Evolutionary conservation across 2,113 vertebrate genomes (phyloP).

Genomic region (Cynocephalus volans): DNA sequence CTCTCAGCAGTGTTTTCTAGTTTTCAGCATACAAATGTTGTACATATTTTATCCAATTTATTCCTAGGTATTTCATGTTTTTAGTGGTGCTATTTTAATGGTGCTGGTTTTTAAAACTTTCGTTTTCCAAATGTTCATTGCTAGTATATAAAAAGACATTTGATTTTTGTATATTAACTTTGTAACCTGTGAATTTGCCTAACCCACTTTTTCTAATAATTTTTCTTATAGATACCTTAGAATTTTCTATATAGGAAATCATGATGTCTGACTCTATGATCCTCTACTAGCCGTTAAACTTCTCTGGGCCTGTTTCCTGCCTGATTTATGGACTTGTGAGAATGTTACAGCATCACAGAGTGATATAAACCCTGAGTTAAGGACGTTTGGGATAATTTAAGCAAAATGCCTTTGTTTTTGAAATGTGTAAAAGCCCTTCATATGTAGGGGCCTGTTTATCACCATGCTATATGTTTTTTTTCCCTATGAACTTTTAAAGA

Average conservation of each 20-base stretch:
- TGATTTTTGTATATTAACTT: conserved; percentile 1
- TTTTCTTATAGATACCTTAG: conserved; percentile 1
- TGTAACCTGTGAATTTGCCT: conserved; percentile 51
- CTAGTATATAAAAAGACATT: background rate
- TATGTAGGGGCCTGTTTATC: background rate
- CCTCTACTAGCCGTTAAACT: background rate
- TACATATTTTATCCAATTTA: background rate
- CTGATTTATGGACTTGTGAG: background rate
- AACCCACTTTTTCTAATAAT: background rate
- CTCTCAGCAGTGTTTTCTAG: conserved; percentile 16
- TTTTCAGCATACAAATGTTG: background rate
- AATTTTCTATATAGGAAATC: background rate
- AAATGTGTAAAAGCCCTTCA: conserved; percentile 25
- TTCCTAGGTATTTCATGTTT: background rate
- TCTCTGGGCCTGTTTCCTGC: background rate
- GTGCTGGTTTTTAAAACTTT: background rate
- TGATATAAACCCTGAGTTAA: background rate
- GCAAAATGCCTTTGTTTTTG: background rate
- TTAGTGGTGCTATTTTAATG: background rate
- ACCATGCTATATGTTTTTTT: background rate
- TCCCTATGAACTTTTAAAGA: background rate
- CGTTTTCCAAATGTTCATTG: conserved; percentile 1
- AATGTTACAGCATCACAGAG: conserved; percentile 13
- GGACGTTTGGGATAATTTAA: background rate
- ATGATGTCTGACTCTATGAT: background rate